Conservation (phyloP, 2,797 vertebrate species). For the Craterocephalus amniculus region DNA sequence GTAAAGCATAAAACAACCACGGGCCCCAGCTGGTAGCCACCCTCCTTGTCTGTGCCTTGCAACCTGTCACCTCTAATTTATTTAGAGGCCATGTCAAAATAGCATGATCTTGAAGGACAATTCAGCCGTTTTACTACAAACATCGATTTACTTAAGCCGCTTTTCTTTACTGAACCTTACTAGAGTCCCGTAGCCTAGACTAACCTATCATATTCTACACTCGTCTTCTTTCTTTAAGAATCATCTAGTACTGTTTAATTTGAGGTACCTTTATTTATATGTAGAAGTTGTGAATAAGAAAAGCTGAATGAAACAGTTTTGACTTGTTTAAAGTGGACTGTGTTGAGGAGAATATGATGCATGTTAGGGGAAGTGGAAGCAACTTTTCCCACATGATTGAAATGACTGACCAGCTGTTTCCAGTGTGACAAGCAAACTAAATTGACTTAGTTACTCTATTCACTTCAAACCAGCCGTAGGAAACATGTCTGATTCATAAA, state of each 20-base stretch:
- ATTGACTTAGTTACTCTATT: neutral
- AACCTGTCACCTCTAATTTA: neutral
- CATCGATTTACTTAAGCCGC: neutral
- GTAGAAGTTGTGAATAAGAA: neutral
- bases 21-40: neutral
- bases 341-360: neutral
- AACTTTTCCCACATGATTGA: neutral
- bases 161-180: neutral
- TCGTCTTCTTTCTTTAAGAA: neutral
- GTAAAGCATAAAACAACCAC: slow-evolving; percentile 9
- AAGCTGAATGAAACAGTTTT: neutral
- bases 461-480: neutral
- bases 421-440: neutral
- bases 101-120: neutral
- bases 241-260: neutral
- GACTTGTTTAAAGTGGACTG: neutral
- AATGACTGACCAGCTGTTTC: neutral
- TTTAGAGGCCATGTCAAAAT: neutral
- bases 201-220: neutral
- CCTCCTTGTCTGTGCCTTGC: neutral
- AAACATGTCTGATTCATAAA: neutral
- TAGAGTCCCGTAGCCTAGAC: neutral
- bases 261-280: neutral
- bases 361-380: neutral
- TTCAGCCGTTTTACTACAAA: neutral